phyloP scores from a whole-genome alignment of 2,113 vertebrate genomes.

The Vimba vimba region DNA sequence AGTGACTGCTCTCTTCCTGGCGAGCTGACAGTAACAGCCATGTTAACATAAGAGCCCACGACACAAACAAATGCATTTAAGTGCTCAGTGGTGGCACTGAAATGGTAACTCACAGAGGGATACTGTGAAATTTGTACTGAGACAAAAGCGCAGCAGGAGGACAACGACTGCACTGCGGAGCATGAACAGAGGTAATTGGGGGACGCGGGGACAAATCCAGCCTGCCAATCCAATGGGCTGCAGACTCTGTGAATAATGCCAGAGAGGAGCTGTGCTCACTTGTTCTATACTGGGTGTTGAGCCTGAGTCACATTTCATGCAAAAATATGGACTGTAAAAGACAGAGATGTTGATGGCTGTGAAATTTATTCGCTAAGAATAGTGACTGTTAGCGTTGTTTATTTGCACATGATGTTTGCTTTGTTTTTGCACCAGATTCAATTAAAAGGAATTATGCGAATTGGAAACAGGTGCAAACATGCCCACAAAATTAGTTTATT shows the following conservation, averaged over 20 bases:
- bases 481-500: not conserved
- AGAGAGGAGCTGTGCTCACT: not conserved
- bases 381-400: not conserved
- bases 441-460: not conserved
- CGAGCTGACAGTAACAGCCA: slow-evolving; percentile 36
- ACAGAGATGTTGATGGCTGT: not conserved
- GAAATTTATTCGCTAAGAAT: not conserved
- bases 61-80: slow-evolving; percentile 55
- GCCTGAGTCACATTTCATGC: slow-evolving; percentile 11
- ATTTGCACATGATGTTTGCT: not conserved
- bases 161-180: slow-evolving; percentile 35
- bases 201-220: slow-evolving; percentile 41
- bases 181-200: slow-evolving; percentile 38
- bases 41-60: slow-evolving; percentile 45
- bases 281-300: slow-evolving; percentile 1
- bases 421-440: not conserved
- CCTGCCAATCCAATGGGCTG: slow-evolving; percentile 37
- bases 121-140: slow-evolving; percentile 24
- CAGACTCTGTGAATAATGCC: slow-evolving; percentile 31
- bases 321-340: not conserved
- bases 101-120: slow-evolving; percentile 39
- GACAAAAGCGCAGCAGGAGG: slow-evolving; percentile 40
- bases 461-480: not conserved
- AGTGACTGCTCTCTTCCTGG: slow-evolving; percentile 29
- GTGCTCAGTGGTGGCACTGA: slow-evolving; percentile 45